Evolutionary conservation across 30 jellyfish, hydroid and myxozoan genomes (phyloP).

Genomic region (Pelagia noctiluca): DNA sequence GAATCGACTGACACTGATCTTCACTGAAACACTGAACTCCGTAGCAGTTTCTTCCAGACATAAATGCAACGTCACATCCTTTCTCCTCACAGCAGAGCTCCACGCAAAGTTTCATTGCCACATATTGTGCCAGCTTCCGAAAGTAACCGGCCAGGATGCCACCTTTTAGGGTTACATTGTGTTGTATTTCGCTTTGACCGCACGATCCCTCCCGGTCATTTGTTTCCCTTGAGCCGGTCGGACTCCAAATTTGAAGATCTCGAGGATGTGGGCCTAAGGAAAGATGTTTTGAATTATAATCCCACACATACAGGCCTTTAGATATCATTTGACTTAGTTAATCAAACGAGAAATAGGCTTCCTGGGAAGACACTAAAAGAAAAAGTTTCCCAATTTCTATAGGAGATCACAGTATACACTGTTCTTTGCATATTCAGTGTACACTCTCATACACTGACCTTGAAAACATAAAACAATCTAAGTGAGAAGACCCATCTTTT

Average conservation of each 20-base stretch:
- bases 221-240: slow-evolving; percentile 7
- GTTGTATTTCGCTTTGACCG: slow-evolving; percentile 84
- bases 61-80: slow-evolving; percentile 98
- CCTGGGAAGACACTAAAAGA: too few species aligned
- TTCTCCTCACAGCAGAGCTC: slow-evolving; percentile 97
- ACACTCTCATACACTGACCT: too few species aligned
- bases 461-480: too few species aligned
- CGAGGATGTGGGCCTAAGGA: slow-evolving; percentile 37
- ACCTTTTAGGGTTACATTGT: slow-evolving; percentile 87
- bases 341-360: neutral
- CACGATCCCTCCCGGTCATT: slow-evolving; percentile 85
- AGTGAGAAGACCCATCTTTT: too few species aligned
- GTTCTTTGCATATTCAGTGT: too few species aligned
- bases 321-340: neutral
- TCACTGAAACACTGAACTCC: slow-evolving; percentile 98
- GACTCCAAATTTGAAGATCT: slow-evolving; percentile 53
- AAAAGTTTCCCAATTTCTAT: too few species aligned
- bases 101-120: slow-evolving; percentile 94
- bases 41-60: slow-evolving; percentile 95
- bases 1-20: slow-evolving; percentile 90
- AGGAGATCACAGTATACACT: too few species aligned
- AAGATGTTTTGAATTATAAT: neutral
- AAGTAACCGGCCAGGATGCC: slow-evolving; percentile 98
- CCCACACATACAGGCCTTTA: neutral
- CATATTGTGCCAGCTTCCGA: slow-evolving; percentile 97